Evolutionary conservation across 2,888 invertebrate genomes (phyloP), one percentile per base, ranked within the genome.

Genomic region (Colletes collaris): DNA sequence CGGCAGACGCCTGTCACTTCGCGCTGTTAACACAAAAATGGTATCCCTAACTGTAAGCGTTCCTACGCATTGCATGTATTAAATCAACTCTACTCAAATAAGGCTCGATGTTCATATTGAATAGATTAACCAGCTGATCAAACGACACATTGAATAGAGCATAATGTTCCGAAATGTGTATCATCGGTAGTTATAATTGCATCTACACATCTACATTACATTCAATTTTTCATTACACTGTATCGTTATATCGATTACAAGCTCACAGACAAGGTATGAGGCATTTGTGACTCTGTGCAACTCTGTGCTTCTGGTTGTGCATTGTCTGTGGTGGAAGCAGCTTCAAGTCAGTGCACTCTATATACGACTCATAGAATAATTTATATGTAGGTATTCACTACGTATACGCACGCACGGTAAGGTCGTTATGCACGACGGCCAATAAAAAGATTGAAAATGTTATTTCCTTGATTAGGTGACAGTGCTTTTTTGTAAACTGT

Each of bases 341-440:
- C 84, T 83, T 74, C 83, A 75, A 83, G 83, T 73, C 73, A 79
- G 76, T 73, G 74, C 80, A 74, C 70, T 83, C 66, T 66, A 52
- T 70, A 68, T 76, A 27, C 27, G 27, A 27, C 1, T 76, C 74
- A 67, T 75, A 69, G 46, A 79, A 35, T 50, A 59, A 81, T 65
- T 65, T 65, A 50, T 79, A 27, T 79, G 70, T 79, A 70, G 76
- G n/a, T 27, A 49, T 19, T 40, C 49, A 62, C 62, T 49, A 62
- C 62, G 62, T 27, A 35, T 37, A 19, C 27, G 13, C 65, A 27
- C 50, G 53, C 59, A 40, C 59, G 60, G 68, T 66, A 3, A 58
- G 60, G 44, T 76, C 65, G 76, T 75, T 62, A 10, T 70, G 70
- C 35, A 58, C 60, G 52, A 53, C 60, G 62, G 46, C 52, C 52